These are phyloP conservation scores for Dryobotodes eremita DNA, from an alignment of 2,888 invertebrate genomes.

Conservation along the genomic window DNA sequence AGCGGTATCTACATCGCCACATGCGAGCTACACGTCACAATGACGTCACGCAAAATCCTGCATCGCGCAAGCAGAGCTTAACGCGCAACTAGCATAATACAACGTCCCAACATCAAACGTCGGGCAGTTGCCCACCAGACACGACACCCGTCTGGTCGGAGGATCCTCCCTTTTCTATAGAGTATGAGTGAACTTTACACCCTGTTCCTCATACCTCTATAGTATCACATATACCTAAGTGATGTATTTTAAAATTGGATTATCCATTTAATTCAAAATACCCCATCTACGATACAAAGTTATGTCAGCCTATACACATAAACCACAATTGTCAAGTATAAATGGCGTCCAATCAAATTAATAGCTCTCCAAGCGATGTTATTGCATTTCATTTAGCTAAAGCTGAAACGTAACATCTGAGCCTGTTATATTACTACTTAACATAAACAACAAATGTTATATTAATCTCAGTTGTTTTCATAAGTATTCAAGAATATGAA, in stretches of 20 bases:
- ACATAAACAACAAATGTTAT: constrained; percentile 53
- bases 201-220: no score
- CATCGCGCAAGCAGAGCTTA: no score
- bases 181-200: no score
- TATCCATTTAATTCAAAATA: constrained; percentile 22
- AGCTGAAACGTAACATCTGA: constrained; percentile 75
- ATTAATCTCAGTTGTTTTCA: constrained; percentile 54
- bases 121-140: no score
- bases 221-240: neutral
- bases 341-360: constrained; percentile 74
- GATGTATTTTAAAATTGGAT: neutral
- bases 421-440: constrained; percentile 65
- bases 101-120: no score
- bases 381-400: constrained; percentile 77
- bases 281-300: constrained; percentile 5
- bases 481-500: constrained; percentile 58
- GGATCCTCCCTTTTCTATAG: no score
- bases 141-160: no score
- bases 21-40: no score
- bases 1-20: no score
- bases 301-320: constrained; percentile 18
- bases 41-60: no score
- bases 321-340: constrained; percentile 68
- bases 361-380: constrained; percentile 78
- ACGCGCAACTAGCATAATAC: no score